Evolutionary conservation across 2,888 invertebrate species (phyloP).

Genomic region (Cantharis flavilabris): DNA sequence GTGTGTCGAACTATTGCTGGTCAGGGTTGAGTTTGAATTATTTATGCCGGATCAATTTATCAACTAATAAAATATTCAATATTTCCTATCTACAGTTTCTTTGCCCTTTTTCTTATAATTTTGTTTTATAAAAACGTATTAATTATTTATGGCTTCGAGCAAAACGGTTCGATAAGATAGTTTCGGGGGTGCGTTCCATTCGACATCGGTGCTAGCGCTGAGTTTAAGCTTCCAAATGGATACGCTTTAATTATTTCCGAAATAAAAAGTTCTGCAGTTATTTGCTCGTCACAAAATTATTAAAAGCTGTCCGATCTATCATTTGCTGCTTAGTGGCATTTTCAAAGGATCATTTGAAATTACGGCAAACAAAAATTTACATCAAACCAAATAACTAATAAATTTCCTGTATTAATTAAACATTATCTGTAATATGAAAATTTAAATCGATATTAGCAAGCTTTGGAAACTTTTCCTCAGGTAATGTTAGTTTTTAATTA

Average conservation of each 20-base stretch:
- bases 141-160: neutral
- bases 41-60: neutral
- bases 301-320: neutral
- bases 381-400: neutral
- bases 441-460: neutral
- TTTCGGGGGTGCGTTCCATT: neutral
- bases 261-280: no score
- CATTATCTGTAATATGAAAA: neutral
- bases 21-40: neutral
- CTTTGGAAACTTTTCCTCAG: neutral
- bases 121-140: neutral
- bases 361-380: neutral
- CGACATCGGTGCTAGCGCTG: neutral
- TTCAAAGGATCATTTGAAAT: neutral
- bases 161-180: neutral
- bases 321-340: neutral
- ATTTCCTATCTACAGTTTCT: neutral
- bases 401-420: neutral
- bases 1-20: neutral
- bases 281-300: neutral
- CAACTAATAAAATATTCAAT: neutral
- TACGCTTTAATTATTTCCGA: neutral
- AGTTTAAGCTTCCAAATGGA: neutral
- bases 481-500: conserved; percentile 4
- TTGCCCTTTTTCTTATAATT: neutral